Conservation (phyloP, 2,113 vertebrate species). For the Patagioenas fasciata region DNA sequence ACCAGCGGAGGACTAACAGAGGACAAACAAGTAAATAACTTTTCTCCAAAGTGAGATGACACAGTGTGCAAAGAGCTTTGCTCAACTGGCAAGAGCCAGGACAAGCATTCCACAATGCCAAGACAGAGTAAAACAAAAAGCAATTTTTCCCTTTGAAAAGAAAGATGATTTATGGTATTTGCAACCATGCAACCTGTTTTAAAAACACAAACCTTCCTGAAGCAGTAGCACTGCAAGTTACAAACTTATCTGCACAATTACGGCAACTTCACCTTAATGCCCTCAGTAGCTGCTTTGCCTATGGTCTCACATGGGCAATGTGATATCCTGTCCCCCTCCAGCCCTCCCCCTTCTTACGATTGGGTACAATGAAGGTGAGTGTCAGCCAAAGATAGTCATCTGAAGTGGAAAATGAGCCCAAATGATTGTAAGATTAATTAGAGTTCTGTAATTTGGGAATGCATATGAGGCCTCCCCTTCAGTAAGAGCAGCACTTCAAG, state of each 20-base stretch:
- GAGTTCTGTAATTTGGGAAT: neutral
- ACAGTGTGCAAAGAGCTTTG: neutral
- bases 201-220: neutral
- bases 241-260: neutral
- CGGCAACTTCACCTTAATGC: neutral
- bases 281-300: neutral
- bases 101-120: neutral
- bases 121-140: neutral
- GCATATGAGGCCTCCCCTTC: neutral
- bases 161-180: neutral
- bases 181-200: neutral
- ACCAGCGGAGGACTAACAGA: constrained; percentile 12
- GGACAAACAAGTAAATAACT: constrained; percentile 23
- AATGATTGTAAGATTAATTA: neutral
- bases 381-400: neutral
- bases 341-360: accelerated
- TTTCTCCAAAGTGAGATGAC: neutral
- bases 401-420: neutral
- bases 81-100: neutral
- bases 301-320: accelerated
- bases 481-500: neutral
- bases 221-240: neutral
- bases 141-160: neutral
- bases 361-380: accelerated
- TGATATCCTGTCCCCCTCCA: neutral